Evolutionary conservation across 2,888 invertebrate genomes (phyloP), one percentile per base, ranked within the genome.

Genomic region (Epistrophe grossulariae): DNA sequence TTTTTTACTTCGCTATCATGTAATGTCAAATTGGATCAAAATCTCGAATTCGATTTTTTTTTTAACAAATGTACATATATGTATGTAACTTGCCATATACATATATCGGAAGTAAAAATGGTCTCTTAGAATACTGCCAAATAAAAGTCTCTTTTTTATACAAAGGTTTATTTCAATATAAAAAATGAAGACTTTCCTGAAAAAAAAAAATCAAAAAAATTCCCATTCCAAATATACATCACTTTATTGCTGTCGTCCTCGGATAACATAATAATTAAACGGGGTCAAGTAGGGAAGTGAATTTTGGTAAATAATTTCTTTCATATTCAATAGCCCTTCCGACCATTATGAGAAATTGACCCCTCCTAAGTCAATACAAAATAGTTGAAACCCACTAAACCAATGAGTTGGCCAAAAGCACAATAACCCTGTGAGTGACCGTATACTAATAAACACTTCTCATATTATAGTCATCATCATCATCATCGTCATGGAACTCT

Each of bases 381-480:
- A 17, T 38, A 35, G 43, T 62, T 62, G 43, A 73, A 60, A 60
- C 19, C 40, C 28, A 55, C 45, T n/a, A 60, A 59, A 43, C 13
- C 38, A 55, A 48, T 62, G 76, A 43, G 45, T 57, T 78, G 73
- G 55, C 35, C 66, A 77, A 84, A 84, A 80, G 84, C 84, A 80
- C 84, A 80, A 80, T 77, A 80, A 80, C 84, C 72, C 71, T 74
- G 19, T 50, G 52, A 72, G 71, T 24, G 52, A 55, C 52, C 52
- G 17, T 76, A n/a, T n/a, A 84, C 48, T 84, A 84, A 77, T 84
- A 72, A 80, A 77, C 52, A 77, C 60, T 66, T 72, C 77, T 60
- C 68, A 0, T 35, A 1, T 31, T 9, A 35, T 35, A 77, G 59
- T 84, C 64, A 24, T 84, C 64, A 66, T 77, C 84, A 72, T 48